phyloP scores from a whole-genome alignment of 2,113 vertebrate genomes.

The Cebidichthys violaceus region DNA sequence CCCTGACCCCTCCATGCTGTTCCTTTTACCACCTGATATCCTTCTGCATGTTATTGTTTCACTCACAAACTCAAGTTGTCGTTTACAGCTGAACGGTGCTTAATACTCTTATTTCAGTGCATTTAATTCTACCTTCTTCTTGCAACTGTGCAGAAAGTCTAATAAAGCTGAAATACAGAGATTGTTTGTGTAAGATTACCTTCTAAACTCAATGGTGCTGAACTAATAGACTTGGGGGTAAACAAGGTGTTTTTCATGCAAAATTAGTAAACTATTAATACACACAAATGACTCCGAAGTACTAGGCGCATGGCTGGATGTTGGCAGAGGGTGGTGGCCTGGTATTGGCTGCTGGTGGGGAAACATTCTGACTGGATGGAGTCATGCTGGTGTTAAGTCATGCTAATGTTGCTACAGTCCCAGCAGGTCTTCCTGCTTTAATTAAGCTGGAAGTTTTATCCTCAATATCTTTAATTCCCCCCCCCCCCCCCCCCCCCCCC shows the following conservation, averaged over 20 bases:
- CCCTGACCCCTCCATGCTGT: not conserved
- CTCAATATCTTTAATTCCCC: conserved; percentile 1
- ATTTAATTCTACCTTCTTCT: not conserved
- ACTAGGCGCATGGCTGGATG: not conserved
- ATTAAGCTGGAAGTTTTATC: not conserved
- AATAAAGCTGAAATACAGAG: not conserved
- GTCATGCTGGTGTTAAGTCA: conserved; percentile 47
- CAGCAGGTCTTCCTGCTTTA: conserved; percentile 25
- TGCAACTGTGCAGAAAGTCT: conserved; percentile 10
- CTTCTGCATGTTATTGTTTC: not conserved
- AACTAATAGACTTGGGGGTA: conserved; percentile 23
- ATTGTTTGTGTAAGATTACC: conserved; percentile 24
- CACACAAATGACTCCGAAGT: conserved; percentile 4
- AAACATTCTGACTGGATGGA: conserved; percentile 10
- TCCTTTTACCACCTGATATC: not conserved
- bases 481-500: conserved; percentile 15
- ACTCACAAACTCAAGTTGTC: not conserved
- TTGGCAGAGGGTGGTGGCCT: not conserved
- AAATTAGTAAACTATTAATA: conserved; percentile 35
- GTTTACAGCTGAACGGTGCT: not conserved
- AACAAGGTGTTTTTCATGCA: conserved; percentile 38
- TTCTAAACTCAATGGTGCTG: conserved; percentile 29
- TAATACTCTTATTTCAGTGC: not conserved
- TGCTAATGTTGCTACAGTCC: conserved; percentile 30
- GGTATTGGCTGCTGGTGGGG: conserved; percentile 4